Conservation (phyloP, 2,113 vertebrate species). For the Lepus timidus region DNA sequence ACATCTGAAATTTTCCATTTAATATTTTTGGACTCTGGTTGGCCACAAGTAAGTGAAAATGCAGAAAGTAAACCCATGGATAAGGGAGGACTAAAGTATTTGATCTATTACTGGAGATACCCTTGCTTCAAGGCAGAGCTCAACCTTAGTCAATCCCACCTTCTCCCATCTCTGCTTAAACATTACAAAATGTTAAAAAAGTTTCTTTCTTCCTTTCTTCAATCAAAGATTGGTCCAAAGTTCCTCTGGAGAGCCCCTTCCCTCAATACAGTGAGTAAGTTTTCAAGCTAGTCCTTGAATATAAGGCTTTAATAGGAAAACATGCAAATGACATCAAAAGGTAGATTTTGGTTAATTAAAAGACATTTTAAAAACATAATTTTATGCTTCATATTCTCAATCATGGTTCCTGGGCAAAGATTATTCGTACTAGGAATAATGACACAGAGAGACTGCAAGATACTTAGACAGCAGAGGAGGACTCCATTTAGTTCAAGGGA, state of each 20-base stretch:
- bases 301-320: background rate
- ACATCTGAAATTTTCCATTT: too few species aligned
- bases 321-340: slow-evolving; percentile 6
- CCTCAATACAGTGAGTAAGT: background rate
- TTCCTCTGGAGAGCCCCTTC: background rate
- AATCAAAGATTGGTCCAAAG: background rate
- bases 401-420: slow-evolving; percentile 9
- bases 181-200: slow-evolving; percentile 19
- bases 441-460: slow-evolving; percentile 15
- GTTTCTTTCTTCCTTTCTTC: background rate
- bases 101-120: slow-evolving; percentile 33
- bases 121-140: background rate
- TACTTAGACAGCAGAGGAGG: slow-evolving; percentile 17
- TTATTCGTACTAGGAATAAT: slow-evolving; percentile 31
- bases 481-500: background rate
- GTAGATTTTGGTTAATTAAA: slow-evolving; percentile 48
- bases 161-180: background rate
- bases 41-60: too few species aligned
- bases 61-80: too few species aligned
- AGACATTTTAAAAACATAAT: background rate
- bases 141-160: background rate
- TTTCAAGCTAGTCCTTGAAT: background rate
- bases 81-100: background rate
- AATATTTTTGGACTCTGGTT: too few species aligned
- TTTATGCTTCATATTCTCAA: slow-evolving; percentile 12